A percentile compares a stretch with the other conserved stretches of the same genome.
Conservation (phyloP, 2,888 invertebrate species). For the Gymnosoma rotundatum region DNA sequence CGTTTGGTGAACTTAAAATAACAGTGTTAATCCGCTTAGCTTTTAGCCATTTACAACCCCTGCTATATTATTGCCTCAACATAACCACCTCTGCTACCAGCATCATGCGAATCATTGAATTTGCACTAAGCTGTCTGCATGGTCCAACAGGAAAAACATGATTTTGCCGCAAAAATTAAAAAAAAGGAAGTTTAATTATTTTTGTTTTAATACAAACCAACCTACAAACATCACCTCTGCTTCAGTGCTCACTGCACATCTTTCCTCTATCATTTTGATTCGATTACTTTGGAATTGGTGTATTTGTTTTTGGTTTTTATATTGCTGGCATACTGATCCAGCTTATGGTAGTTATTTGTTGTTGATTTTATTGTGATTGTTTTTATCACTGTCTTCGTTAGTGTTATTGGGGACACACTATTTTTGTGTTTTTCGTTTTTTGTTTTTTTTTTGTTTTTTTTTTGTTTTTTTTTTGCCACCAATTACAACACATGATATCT, state of each 20-base stretch:
- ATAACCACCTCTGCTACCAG: not conserved
- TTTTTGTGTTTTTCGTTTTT: too few relatives aligned
- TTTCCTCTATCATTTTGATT: constrained; percentile 26
- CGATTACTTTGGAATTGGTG: constrained; percentile 43
- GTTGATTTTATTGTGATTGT: constrained; percentile 58
- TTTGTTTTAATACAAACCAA: constrained; percentile 26
- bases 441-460: too few relatives aligned
- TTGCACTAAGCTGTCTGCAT: constrained; percentile 18
- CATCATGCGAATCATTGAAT: not conserved
- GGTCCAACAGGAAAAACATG: constrained; percentile 30
- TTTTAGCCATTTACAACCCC: constrained; percentile 60
- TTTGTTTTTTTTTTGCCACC: constrained; percentile 10
- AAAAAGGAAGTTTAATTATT: constrained; percentile 31
- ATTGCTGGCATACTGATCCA: constrained; percentile 60
- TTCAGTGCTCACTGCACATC: constrained; percentile 29
- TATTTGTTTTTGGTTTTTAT: constrained; percentile 57
- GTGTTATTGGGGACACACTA: not conserved
- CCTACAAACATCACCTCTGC: not conserved
- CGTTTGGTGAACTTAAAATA: constrained; percentile 75
- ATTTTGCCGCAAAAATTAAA: constrained; percentile 28
- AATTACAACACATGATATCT: constrained; percentile 55
- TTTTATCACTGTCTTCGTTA: constrained; percentile 38
- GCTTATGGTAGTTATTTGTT: constrained; percentile 67
- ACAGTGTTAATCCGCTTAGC: constrained; percentile 71
- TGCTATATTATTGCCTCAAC: not conserved